phyloP scores from a whole-genome alignment of 2,113 vertebrate species.

The Scolopax mira region DNA sequence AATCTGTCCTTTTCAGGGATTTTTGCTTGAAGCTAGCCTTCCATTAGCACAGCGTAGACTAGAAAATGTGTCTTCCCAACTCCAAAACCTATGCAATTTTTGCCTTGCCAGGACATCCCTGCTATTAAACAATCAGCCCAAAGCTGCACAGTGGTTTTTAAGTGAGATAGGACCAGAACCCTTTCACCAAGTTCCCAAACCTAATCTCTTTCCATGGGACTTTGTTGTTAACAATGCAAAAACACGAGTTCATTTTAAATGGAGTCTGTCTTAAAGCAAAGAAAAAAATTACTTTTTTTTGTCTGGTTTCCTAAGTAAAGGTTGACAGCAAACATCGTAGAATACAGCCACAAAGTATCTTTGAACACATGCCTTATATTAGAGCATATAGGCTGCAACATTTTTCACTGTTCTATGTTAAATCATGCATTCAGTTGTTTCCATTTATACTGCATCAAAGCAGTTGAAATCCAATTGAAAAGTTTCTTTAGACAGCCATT shows the following conservation, averaged over 20 bases:
- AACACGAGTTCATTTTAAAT: background rate
- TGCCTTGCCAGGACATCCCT: background rate
- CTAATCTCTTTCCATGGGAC: background rate
- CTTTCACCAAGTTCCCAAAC: background rate
- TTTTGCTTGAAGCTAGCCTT: background rate
- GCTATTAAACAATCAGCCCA: background rate
- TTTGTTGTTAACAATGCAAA: background rate
- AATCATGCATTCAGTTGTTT: conserved; percentile 80
- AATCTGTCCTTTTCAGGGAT: background rate
- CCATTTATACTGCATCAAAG: conserved; percentile 81
- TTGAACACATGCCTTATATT: conserved; percentile 46
- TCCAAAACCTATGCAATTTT: background rate
- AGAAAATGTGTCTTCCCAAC: background rate
- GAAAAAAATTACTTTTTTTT: background rate
- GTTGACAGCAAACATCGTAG: conserved; percentile 12
- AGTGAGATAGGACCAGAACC: background rate
- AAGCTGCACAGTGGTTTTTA: background rate
- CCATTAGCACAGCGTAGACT: background rate
- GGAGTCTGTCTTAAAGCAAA: background rate
- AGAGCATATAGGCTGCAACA: conserved; percentile 19
- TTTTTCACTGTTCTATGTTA: conserved; percentile 72
- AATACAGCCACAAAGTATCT: conserved; percentile 9
- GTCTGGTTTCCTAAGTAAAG: background rate
- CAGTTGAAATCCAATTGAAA: conserved; percentile 83
- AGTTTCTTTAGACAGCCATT: conserved; percentile 84